These are phyloP conservation scores for Pegea sp. DNA, from an alignment of 23 tunicate species.

Conservation along the genomic window DNA sequence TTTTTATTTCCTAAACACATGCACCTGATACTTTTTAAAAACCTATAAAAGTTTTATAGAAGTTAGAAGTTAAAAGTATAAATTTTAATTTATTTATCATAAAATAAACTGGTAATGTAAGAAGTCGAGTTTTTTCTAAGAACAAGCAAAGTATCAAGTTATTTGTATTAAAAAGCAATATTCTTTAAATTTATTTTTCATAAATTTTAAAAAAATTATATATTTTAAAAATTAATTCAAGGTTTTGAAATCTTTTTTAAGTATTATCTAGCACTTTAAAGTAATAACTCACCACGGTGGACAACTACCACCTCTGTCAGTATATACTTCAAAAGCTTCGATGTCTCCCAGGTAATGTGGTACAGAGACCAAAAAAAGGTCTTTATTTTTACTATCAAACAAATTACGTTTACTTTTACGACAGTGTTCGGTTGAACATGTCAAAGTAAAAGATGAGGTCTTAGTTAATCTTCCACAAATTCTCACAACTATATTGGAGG, in stretches of 20 bases:
- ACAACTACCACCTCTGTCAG: conserved; percentile 59
- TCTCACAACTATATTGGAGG: conserved; percentile 43
- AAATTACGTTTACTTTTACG: conserved; percentile 6
- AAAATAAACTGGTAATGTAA: too few species aligned
- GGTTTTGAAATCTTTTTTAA: too few species aligned
- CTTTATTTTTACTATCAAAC: conserved; percentile 72
- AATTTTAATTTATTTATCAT: too few species aligned
- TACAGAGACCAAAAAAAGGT: conserved; percentile 38
- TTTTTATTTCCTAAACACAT: conserved; percentile 59
- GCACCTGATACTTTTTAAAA: conserved; percentile 40
- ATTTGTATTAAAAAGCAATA: neutral
- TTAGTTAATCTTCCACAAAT: conserved; percentile 47
- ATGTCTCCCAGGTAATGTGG: conserved; percentile 79
- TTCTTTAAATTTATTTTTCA: too few species aligned
- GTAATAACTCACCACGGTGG: conserved; percentile 62
- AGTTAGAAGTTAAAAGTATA: too few species aligned
- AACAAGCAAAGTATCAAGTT: neutral
- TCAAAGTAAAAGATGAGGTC: conserved; percentile 53
- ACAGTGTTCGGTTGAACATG: conserved; percentile 30
- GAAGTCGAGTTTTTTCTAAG: neutral
- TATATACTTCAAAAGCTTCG: conserved; percentile 50
- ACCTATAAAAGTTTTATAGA: conserved; percentile 30
- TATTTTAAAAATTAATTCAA: too few species aligned
- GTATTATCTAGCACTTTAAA: too few species aligned
- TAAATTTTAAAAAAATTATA: too few species aligned